Base-by-base conservation (phyloP, 2,797 vertebrate species). In the Hippoglossus hippoglossus region DNA sequence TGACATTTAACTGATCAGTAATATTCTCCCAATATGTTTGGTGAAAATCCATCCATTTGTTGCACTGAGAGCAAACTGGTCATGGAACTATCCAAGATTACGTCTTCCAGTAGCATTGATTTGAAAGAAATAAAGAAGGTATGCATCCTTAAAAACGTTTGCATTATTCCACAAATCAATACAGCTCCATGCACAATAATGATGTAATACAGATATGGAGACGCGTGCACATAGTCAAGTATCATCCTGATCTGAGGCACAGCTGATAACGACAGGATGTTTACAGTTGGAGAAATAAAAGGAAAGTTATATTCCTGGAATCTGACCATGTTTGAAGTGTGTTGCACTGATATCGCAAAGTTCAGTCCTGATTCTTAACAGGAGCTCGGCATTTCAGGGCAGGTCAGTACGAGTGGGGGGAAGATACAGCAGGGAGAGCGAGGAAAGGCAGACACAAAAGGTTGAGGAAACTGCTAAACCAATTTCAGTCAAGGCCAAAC, bases 401-500 rank as follows among this genome's bases (percentile, higher is more conserved):
- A 81, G 61, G 75, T 85, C 70, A 70, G 79, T 57, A 21, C 26
- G n/a, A 77, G 36, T 39, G 36, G 36, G 36, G 24, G 25, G 24
- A 50, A 79, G 34, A 76, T 34, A 34, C 8, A 26, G 16, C 13
- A 66, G n/a, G 77, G 62, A 39, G 34, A 44, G 34, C 19, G 31
- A 73, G 57, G 61, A 73, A 67, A 58, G 71, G 64, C 49, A 68
- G 58, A 62, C 44, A 79, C 77, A 82, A 69, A 79, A 47, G 47
- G 63, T 67, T 56, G 46, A 63, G 25, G 70, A 64, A 47, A 84
- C 76, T 83, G 75, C 55, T 81, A 87, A 88, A 77, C 53, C 73
- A 75, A 77, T 88, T 85, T 78, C 70, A 82, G 77, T 73, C 67
- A 70, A 86, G 79, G 79, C 81, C 81, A 74, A 83, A 76, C 34